Evolutionary conservation across 1,140 invertebrate genomes (phyloP), one percentile per base, ranked within the genome.

Genomic region (Drosophila bipectinata): DNA sequence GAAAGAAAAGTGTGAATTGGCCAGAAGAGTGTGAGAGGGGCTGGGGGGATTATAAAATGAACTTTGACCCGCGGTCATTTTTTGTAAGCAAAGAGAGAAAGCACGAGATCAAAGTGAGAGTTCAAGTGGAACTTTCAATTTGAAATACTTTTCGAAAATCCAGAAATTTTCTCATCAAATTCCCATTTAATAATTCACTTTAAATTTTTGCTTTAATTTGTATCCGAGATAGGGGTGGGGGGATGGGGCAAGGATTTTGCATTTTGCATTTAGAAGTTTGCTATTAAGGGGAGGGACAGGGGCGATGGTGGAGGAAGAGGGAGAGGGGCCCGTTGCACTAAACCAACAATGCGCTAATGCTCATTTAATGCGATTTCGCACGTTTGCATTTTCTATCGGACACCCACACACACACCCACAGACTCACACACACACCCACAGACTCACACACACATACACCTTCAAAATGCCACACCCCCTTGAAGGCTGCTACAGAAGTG

Each of bases 291-390:
- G 18, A 18, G 7, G 1, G 3, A 28, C 9, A 12, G 14, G 3
- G 4, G 14, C 21, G 21, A 15, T 15, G 18, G 18, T 3, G 3
- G 6, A 39, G 34, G 41, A 39, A 8, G 18, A 24, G 21, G 8
- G 8, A 39, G 44, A 21, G 66, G 55, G 37, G 51, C 41, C 41
- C 37, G 30, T 26, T 52, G 59, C 68, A 62, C 73, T 63, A 75
- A 87, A 78, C 71, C 77, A 85, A 85, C 82, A 87, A 78, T 74
- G 79, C 79, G 75, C 83, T 87, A 87, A 87, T 87, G 79, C 79
- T 82, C 79, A 87, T 88, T 87, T 87, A 87, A 87, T 87, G 82
- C 83, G 83, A 88, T 82, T 87, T 87, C 73, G 75, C 82, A 87
- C 82, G 82, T 87, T 83, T 87, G 79, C 79, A 82, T 88, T 82